Evolutionary conservation across 2,888 invertebrate species (phyloP), one percentile per base, ranked within the genome.

Genomic region (Chirona hameri): DNA sequence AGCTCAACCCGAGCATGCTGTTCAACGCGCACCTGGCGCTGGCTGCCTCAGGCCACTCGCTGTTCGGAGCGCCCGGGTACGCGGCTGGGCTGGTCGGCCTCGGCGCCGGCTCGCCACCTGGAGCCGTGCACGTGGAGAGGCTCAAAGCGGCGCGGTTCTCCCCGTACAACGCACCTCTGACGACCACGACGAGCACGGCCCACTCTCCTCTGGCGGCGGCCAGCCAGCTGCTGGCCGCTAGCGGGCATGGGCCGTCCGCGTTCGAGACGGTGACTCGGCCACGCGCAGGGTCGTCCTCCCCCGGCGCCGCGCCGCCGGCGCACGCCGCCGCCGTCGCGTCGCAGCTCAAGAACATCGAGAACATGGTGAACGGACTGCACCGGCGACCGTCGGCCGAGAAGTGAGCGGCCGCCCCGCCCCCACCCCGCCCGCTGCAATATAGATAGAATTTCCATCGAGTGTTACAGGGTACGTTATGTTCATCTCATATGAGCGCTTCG

Each of bases 311-410:
- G 85, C 82, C 79, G 81, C 84, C 84, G 15, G 80, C 80, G 29
- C 84, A 84, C 82, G 83, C 87, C 87, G 82, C 92, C 91, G 1
- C 65, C n/a, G 85, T 91, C 90, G 85, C 93, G 79, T 94, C 93
- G 84, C 97, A 97, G 89, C 91, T 98, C 86, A 97, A 97, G 89
- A 96, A 94, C 89, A 98, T 98, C 90, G 97, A 98, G 90, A 95
- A 97, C 88, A 97, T 97, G 97, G 96, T 98, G 86, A 97, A 97
- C 89, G 97, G 97, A 27, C 90, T 97, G 85, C 97, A 97, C 88
- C 83, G 84, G 55, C 85, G 85, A 81, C 80, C 82, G 46, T 82
- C 85, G 27, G 55, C 83, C 31, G 84, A 85, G 79, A 84, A 85
- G 83, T 85, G 84, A 84, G 84, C 81, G 82, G 83, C 82, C 83